These are phyloP conservation scores for Ammospiza maritima DNA, from an alignment of 2,797 vertebrate species.

Conservation along the genomic window DNA sequence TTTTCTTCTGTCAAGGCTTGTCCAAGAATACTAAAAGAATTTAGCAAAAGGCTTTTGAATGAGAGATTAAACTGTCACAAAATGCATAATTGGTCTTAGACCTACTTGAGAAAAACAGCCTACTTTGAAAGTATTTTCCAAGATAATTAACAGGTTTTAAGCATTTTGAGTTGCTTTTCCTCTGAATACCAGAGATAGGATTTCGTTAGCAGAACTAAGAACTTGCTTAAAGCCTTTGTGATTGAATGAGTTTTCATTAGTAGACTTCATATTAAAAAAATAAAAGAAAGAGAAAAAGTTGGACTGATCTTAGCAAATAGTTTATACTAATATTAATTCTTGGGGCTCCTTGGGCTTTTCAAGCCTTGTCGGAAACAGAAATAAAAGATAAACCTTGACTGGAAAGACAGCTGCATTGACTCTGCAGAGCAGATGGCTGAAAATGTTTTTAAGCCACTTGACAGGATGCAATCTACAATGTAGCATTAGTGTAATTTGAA, in stretches of 20 bases:
- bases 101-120: background rate
- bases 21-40: background rate
- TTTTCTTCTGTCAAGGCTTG: background rate
- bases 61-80: background rate
- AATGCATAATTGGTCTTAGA: background rate
- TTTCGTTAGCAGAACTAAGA: background rate
- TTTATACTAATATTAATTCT: background rate
- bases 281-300: too few relatives aligned
- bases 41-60: background rate
- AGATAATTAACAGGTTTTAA: background rate
- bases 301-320: background rate
- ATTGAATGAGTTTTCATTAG: background rate
- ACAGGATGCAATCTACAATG: constrained; percentile 35
- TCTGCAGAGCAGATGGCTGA: constrained; percentile 5
- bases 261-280: background rate
- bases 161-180: background rate
- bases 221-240: background rate
- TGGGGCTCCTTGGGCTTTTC: background rate
- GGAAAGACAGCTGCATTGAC: background rate
- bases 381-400: background rate
- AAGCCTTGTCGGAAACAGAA: background rate
- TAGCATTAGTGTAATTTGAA: constrained; percentile 46
- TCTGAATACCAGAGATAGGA: background rate
- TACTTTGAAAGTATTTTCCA: background rate
- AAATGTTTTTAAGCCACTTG: constrained; percentile 37